phyloP scores from a whole-genome alignment of 2,888 invertebrate species.

The Leuctra nigra region DNA sequence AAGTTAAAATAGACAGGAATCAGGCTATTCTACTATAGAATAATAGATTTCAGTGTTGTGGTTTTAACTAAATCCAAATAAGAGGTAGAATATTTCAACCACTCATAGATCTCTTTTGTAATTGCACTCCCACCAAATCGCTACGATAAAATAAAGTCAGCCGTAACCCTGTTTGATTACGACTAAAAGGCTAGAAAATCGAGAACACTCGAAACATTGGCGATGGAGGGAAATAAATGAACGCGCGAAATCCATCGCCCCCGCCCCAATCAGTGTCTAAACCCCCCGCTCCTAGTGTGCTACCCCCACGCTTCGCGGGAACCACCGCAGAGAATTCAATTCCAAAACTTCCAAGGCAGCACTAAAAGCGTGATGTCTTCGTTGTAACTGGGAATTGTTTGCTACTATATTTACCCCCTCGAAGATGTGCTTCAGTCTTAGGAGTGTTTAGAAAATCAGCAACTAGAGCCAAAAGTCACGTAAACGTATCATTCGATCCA shows the following conservation, averaged over 20 bases:
- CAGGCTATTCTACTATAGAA: too few relatives aligned
- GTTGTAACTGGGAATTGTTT: too few relatives aligned
- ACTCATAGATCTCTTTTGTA: too few relatives aligned
- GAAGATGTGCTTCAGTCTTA: neutral
- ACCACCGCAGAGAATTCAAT: neutral
- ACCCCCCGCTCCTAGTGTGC: neutral
- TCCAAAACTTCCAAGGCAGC: too few relatives aligned
- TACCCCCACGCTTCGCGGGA: too few relatives aligned
- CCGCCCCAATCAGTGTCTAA: slow-evolving; percentile 1
- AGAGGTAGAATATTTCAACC: too few relatives aligned
- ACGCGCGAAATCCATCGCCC: neutral
- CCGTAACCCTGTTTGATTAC: slow-evolving; percentile 16
- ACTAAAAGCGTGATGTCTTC: neutral
- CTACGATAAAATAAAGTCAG: too few relatives aligned
- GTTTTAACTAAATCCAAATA: too few relatives aligned
- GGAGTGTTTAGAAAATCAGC: slow-evolving; percentile 12
- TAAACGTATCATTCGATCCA: slow-evolving; percentile 1
- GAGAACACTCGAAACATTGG: slow-evolving; percentile 10
- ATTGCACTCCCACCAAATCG: too few relatives aligned
- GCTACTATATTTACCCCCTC: neutral
- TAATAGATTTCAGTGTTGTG: too few relatives aligned
- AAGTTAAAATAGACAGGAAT: too few relatives aligned
- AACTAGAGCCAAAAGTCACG: slow-evolving; percentile 16
- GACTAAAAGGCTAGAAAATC: slow-evolving; percentile 16
- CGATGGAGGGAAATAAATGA: slow-evolving; percentile 12